A percentile compares a stretch with the other conserved stretches of the same genome.
Conservation (phyloP, 2,797 vertebrate species). For the Jordanella pulchra region DNA sequence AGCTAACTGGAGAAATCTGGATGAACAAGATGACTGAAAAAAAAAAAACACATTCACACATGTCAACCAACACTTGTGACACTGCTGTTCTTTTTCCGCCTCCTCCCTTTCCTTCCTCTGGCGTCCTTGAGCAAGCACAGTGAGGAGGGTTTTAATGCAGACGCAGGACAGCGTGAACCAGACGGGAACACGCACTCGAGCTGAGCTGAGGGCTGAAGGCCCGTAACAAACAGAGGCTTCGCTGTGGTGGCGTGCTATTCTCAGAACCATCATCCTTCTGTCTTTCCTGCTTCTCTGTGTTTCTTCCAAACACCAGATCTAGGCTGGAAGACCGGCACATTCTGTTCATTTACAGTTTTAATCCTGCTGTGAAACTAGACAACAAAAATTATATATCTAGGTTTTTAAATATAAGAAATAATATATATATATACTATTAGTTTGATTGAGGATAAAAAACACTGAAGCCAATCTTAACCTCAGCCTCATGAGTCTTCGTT, state of each 20-base stretch:
- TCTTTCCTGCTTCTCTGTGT: slow-evolving; percentile 31
- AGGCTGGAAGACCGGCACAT: slow-evolving; percentile 25
- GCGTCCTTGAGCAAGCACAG: neutral
- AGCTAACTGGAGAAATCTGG: slow-evolving; percentile 8
- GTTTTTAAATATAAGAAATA: neutral
- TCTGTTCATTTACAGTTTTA: slow-evolving; percentile 15
- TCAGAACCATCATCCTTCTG: slow-evolving; percentile 48
- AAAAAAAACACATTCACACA: slow-evolving; percentile 9
- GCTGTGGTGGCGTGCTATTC: slow-evolving; percentile 62
- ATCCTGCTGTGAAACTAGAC: slow-evolving; percentile 13
- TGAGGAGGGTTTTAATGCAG: slow-evolving; percentile 14
- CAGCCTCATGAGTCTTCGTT: neutral
- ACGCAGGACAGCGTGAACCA: slow-evolving; percentile 48
- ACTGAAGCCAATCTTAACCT: neutral
- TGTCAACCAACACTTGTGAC: slow-evolving; percentile 48
- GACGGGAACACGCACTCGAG: slow-evolving; percentile 23
- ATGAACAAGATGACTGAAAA: slow-evolving; percentile 12
- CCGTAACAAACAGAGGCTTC: slow-evolving; percentile 52
- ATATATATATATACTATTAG: neutral
- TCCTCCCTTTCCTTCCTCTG: slow-evolving; percentile 54
- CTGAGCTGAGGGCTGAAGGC: slow-evolving; percentile 40
- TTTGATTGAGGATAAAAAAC: neutral
- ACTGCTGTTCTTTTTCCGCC: slow-evolving; percentile 44
- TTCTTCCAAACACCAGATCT: slow-evolving; percentile 32
- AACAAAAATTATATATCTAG: slow-evolving; percentile 3